phyloP scores from a whole-genome alignment of 2,888 invertebrate genomes.

The Drosophila incognita region DNA sequence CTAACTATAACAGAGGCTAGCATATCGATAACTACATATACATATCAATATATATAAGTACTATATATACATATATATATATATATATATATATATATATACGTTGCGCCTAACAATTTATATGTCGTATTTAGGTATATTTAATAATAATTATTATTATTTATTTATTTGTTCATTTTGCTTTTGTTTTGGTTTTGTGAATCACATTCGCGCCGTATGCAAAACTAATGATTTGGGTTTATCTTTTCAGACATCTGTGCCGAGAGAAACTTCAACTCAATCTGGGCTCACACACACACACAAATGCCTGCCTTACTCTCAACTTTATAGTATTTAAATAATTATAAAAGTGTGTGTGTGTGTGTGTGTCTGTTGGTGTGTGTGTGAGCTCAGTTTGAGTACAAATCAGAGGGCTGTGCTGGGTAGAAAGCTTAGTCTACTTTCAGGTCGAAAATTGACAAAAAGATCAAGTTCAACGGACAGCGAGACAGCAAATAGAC shows the following conservation, averaged over 20 bases:
- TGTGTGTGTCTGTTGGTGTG: not conserved
- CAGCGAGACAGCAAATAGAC: conserved; percentile 36
- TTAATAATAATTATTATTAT: conserved; percentile 61
- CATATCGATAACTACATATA: conserved; percentile 51
- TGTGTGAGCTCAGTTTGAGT: conserved; percentile 22
- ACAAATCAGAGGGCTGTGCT: not conserved
- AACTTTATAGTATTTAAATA: not conserved
- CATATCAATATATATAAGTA: conserved; percentile 23
- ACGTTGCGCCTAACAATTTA: conserved; percentile 51
- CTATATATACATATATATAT: conserved; percentile 7
- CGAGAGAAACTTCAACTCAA: conserved; percentile 16
- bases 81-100: conserved; percentile 22
- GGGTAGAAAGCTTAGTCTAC: conserved; percentile 28
- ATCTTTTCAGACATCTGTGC: conserved; percentile 16
- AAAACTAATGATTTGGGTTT: conserved; percentile 38
- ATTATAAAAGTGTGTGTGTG: conserved; percentile 7
- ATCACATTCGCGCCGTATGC: conserved; percentile 69
- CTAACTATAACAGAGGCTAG: conserved; percentile 77
- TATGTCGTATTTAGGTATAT: conserved; percentile 50
- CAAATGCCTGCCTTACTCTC: not conserved
- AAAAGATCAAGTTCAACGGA: conserved; percentile 40
- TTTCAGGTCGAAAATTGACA: conserved; percentile 39
- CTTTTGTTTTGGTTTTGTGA: conserved; percentile 50
- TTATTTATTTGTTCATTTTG: conserved; percentile 44
- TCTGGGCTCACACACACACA: conserved; percentile 12